Conservation (phyloP, 1,140 invertebrate species). For the Pachyrhynchus sulphureomaculatus region DNA sequence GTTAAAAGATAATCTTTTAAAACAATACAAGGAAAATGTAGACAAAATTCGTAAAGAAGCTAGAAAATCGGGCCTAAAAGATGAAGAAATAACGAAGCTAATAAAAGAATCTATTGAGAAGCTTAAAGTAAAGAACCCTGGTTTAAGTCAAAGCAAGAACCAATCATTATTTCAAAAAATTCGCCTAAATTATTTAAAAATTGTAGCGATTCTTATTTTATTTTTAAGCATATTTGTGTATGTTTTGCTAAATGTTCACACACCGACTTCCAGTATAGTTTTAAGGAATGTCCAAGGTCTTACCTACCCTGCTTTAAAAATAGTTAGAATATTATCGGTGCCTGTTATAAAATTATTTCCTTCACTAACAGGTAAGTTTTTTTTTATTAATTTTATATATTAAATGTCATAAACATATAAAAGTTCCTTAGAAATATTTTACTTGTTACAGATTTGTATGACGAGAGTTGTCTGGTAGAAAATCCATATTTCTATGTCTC, state of each 20-base stretch:
- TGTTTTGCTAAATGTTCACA: slow-evolving; percentile 49
- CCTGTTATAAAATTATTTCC: slow-evolving; percentile 56
- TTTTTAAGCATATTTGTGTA: slow-evolving; percentile 41
- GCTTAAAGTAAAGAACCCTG: slow-evolving; percentile 35
- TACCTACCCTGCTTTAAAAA: slow-evolving; percentile 57
- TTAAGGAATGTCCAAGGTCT: slow-evolving; percentile 54
- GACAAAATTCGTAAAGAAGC: slow-evolving; percentile 40
- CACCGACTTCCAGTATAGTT: slow-evolving; percentile 51
- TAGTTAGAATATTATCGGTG: slow-evolving; percentile 54
- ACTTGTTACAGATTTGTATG: slow-evolving; percentile 67
- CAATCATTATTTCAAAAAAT: slow-evolving; percentile 13
- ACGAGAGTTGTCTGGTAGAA: slow-evolving; percentile 74
- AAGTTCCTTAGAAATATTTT: slow-evolving; percentile 4
- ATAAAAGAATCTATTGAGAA: slow-evolving; percentile 41
- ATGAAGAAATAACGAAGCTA: slow-evolving; percentile 41
- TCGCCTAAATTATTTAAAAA: slow-evolving; percentile 31
- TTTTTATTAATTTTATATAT: background rate
- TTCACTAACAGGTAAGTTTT: slow-evolving; percentile 46
- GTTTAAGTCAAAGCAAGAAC: slow-evolving; percentile 2
- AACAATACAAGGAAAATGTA: slow-evolving; percentile 45
- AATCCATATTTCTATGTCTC: slow-evolving; percentile 73
- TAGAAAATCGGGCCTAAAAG: slow-evolving; percentile 40
- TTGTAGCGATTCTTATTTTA: slow-evolving; percentile 33
- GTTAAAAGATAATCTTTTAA: slow-evolving; percentile 33
- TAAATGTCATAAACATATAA: background rate